Base-by-base conservation (phyloP, 2,113 vertebrate genomes). In the Sciurus niger region DNA sequence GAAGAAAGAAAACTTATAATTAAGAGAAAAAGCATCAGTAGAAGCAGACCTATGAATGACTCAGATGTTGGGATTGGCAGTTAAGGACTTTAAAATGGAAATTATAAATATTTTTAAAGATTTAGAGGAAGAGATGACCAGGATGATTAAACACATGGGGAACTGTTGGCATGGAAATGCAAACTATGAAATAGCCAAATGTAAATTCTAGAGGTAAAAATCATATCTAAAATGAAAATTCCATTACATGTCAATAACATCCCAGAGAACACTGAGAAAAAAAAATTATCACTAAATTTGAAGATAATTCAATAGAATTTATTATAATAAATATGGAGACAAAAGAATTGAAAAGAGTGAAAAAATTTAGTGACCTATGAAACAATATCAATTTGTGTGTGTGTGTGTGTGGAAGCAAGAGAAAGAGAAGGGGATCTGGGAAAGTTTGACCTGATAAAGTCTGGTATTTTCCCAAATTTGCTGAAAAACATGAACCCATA, bases 71-170 rank as follows among this genome's bases (percentile, higher is more conserved):
- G 48, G 73, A 65, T 74, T 94, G 46, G 46, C 34, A 79, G 37
- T 84, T 84, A 83, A 67, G 78, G n/a, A 68, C 65, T 84, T 84
- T 53, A 90, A 77, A 63, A 76, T 65, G 77, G 43, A 90, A 93
- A 85, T 67, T 82, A 63, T 18, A 85, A 93, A 94, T 86, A 86
- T 73, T 8, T 90, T 60, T 87, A 97, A 77, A 9, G 22, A 90
- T 87, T 78, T 90, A 46, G 70, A 87, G 17, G 68, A 60, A 90
- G 51, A 89, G 25, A 84, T 88, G 46, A 79, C 63, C 43, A 72
- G 68, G 63, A 88, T 95, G 67, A 76, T 14, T 60, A 65, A 84
- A 80, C 30, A 60, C 12, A 48, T 73, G 34, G 63, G 25, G 8
- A 93, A 78, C 60, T 72, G n/a, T 78, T 72, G 90, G 34, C 51